phyloP scores from a whole-genome alignment of 2,113 vertebrate species.

The Peromyscus polionotus region DNA sequence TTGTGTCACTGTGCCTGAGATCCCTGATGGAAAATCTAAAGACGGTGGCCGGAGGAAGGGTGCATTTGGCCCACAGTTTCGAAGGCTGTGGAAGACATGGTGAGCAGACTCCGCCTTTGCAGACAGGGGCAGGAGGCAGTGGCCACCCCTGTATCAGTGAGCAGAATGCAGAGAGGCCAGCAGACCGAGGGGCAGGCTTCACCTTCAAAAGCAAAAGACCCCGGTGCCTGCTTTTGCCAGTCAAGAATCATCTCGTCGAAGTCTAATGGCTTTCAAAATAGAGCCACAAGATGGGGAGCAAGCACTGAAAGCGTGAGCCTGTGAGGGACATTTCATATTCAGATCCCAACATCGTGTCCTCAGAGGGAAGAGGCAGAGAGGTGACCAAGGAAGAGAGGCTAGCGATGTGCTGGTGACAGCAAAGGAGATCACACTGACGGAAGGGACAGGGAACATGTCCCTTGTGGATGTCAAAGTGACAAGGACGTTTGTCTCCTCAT shows the following conservation, averaged over 20 bases:
- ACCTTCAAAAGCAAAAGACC: too few species aligned
- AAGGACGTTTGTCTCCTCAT: background rate
- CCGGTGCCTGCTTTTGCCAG: background rate
- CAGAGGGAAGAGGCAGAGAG: too few species aligned
- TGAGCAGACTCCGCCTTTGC: background rate
- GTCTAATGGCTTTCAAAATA: background rate
- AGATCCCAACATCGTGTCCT: background rate
- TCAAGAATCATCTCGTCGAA: background rate
- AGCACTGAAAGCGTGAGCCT: background rate
- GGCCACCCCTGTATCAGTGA: background rate
- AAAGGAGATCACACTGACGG: background rate
- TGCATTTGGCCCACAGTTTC: background rate
- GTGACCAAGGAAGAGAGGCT: background rate
- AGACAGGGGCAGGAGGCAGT: background rate
- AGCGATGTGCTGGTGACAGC: rapidly evolving
- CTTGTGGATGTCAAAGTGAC: background rate
- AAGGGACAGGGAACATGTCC: background rate
- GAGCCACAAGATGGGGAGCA: background rate
- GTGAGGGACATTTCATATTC: background rate
- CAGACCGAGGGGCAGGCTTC: background rate
- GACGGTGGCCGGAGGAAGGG: too few species aligned
- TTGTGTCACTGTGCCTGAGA: background rate
- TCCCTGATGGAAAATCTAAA: background rate
- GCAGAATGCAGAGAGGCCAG: background rate
- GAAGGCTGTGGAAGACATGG: background rate